Percentiles rank a stretch among this genome's conserved stretches.
These are phyloP conservation scores for Vespertilio murinus DNA, from an alignment of 2,797 vertebrate species.

Conservation along the genomic window DNA sequence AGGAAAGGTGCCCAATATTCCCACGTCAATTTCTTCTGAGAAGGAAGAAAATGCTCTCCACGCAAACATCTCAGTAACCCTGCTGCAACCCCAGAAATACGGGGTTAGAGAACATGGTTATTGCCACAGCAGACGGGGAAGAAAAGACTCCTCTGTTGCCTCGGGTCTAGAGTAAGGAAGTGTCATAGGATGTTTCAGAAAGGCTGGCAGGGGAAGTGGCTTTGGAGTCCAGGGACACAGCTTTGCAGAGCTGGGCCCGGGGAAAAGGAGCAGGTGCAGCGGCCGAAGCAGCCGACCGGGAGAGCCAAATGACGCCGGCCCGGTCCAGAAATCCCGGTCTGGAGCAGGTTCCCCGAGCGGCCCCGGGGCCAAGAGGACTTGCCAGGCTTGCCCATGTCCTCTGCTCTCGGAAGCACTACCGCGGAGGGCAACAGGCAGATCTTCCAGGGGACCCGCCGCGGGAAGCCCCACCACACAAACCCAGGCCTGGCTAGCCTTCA, in stretches of 20 bases:
- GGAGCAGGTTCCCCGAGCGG: not conserved
- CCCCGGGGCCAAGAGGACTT: slow-evolving; percentile 3
- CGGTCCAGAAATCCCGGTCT: not conserved
- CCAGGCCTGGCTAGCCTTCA: not conserved
- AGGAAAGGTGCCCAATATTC: slow-evolving; percentile 47
- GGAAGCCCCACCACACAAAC: not conserved
- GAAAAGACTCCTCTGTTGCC: slow-evolving; percentile 17
- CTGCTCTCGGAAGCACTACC: not conserved
- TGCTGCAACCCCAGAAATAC: slow-evolving; percentile 61
- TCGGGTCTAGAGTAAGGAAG: not conserved
- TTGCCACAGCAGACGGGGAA: not conserved
- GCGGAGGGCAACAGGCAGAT: not conserved
- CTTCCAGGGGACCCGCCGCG: not conserved
- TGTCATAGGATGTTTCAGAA: not conserved
- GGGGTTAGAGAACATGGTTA: slow-evolving; percentile 37
- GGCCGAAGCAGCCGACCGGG: not conserved
- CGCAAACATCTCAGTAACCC: slow-evolving; percentile 12
- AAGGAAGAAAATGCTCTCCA: slow-evolving; percentile 52
- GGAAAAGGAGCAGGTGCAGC: slow-evolving; percentile 26
- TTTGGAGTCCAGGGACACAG: slow-evolving; percentile 20
- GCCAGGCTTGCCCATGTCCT: not conserved
- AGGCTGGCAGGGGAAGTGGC: not conserved
- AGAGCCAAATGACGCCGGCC: not conserved
- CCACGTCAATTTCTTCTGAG: not conserved
- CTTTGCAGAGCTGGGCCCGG: not conserved